phyloP scores from a whole-genome alignment of 1,140 invertebrate genomes.

The Drosophila rhopaloa region DNA sequence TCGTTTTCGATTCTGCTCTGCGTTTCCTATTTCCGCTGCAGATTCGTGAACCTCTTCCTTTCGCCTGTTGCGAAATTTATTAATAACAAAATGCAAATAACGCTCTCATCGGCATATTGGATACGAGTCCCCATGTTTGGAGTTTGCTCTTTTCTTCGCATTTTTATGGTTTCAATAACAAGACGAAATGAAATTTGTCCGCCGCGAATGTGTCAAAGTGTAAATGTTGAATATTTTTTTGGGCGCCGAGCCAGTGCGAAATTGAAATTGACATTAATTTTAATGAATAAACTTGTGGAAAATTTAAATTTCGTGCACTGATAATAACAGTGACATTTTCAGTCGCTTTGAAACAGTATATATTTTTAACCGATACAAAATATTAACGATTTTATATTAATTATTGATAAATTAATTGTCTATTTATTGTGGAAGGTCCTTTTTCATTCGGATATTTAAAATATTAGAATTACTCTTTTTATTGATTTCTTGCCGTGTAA shows the following conservation, averaged over 20 bases:
- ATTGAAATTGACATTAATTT: conserved; percentile 39
- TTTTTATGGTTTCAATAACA: conserved; percentile 56
- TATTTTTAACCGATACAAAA: no score
- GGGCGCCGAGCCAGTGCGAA: not conserved
- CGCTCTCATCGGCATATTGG: conserved; percentile 21
- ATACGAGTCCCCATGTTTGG: not conserved
- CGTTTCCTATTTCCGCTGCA: conserved; percentile 3
- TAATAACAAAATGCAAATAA: conserved; percentile 79
- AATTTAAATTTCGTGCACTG: conserved; percentile 20
- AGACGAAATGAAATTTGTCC: conserved; percentile 53
- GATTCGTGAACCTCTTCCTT: conserved; percentile 5
- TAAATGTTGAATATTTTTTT: conserved; percentile 56
- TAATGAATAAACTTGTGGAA: conserved; percentile 19
- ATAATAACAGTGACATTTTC: not conserved
- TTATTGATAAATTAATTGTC: no score
- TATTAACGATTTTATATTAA: no score
- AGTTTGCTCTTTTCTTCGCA: conserved; percentile 17
- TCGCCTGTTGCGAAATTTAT: conserved; percentile 59
- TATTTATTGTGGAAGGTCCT: no score
- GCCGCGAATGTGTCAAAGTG: conserved; percentile 58
- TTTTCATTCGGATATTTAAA: no score
- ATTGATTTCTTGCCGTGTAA: not conserved
- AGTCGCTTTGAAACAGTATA: no score
- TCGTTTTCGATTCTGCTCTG: conserved; percentile 13
- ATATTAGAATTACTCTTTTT: no score